These are phyloP conservation scores for Polietes domitor DNA, from an alignment of 2,888 invertebrate genomes.

Conservation along the genomic window DNA sequence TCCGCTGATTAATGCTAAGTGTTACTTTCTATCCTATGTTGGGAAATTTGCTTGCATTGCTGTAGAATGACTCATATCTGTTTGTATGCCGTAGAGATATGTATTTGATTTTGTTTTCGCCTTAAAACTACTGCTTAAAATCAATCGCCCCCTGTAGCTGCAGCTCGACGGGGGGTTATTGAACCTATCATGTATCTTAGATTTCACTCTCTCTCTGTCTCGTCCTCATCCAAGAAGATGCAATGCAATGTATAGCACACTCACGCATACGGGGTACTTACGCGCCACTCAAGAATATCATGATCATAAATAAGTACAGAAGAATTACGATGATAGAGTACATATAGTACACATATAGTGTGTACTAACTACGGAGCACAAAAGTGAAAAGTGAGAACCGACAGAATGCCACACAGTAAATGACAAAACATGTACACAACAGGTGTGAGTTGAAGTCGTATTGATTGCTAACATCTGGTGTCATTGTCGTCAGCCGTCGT, in stretches of 20 bases:
- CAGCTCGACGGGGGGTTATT: constrained; percentile 25
- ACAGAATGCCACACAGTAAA: not conserved
- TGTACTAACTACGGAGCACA: too few relatives aligned
- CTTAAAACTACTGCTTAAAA: not conserved
- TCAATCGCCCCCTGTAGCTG: not conserved
- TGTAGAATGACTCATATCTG: constrained; percentile 8
- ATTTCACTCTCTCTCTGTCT: not conserved
- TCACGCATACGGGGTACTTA: not conserved
- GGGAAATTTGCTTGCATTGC: too few relatives aligned
- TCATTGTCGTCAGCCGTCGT: not conserved
- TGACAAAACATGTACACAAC: constrained; percentile 21
- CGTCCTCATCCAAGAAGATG: not conserved
- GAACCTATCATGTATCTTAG: constrained; percentile 8
- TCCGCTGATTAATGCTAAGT: too few relatives aligned
- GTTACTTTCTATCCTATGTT: too few relatives aligned
- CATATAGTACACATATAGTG: too few relatives aligned
- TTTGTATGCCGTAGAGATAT: too few relatives aligned
- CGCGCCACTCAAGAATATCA: not conserved
- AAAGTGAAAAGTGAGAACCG: not conserved
- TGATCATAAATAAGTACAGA: not conserved
- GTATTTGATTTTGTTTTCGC: not conserved
- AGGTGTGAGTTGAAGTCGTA: constrained; percentile 45
- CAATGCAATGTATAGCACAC: not conserved
- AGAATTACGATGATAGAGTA: too few relatives aligned
- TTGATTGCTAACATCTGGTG: constrained; percentile 39